Evolutionary conservation across 2,113 vertebrate species (phyloP), one percentile per base, ranked within the genome.

Genomic region (Conger conger): DNA sequence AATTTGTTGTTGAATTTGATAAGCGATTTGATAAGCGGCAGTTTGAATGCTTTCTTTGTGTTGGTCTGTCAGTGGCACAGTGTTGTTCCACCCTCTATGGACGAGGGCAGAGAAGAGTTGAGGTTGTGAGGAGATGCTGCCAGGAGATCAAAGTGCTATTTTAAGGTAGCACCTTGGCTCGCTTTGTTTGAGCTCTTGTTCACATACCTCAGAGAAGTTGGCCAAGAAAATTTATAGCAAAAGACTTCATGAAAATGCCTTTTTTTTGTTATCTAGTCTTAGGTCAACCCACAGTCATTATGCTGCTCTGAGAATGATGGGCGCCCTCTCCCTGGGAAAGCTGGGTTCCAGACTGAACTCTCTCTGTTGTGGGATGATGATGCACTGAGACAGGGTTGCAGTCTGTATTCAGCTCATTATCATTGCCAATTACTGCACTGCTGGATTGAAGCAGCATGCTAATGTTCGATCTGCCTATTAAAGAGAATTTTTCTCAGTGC

Each of bases 361-460:
- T 82, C 30, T 30, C 36, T 82, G 17, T 37, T 37, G 36, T 13
- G 17, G 38, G 53, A 9, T 35, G 54, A 27, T 80, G 77, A 63
- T 63, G 57, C 20, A 27, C 27, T 45, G 11, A 23, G 5, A 60
- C 57, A 23, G 50, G 27, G 63, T 38, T 18, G 2, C 60, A 40
- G 37, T 36, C 82, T 83, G n/a, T 11, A 38, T 63, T 76, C 82
- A 40, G 63, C 82, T 83, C 82, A 40, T 83, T 50, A 76, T 27
- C 13, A 38, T 15, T 30, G 17, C 63, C 37, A 76, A 83, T 83
- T 42, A 73, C 68, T 30, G n/a, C 68, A n/a, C 68, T 73, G 68
- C 68, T 73, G 30, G 82, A 68, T 63, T 83, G 63, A 6, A 83
- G 40, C 63, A 9, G 63, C 63, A 45, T 42, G 60, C 60, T 76